phyloP scores from a whole-genome alignment of 2,113 vertebrate genomes.

The Ascaphus truei region DNA sequence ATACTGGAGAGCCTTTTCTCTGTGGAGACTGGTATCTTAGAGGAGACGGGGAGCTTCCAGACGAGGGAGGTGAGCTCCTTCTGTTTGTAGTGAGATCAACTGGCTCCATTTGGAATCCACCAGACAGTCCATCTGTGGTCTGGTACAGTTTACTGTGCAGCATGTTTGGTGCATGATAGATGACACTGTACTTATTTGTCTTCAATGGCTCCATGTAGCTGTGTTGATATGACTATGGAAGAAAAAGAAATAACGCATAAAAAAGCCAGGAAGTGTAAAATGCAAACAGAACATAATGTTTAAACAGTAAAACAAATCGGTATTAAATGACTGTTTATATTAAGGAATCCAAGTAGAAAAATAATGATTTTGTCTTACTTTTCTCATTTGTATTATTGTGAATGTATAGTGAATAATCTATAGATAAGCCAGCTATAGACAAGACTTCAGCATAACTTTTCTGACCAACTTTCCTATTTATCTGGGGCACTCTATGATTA shows the following conservation, averaged over 20 bases:
- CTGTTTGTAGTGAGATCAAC: conserved; percentile 93
- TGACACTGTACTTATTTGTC: conserved; percentile 66
- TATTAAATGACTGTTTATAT: conserved; percentile 18
- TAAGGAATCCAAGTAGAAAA: neutral
- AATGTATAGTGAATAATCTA: neutral
- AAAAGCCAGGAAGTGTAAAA: neutral
- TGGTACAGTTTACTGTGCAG: conserved; percentile 66
- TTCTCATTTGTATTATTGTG: neutral
- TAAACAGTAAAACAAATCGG: neutral
- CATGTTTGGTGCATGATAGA: conserved; percentile 62
- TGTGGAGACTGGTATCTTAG: conserved; percentile 70
- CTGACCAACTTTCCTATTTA: too few species aligned
- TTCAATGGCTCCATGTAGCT: conserved; percentile 71
- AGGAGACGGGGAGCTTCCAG: conserved; percentile 69
- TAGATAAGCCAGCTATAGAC: too few species aligned
- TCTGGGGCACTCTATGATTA: too few species aligned
- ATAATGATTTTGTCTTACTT: neutral
- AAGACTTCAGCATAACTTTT: too few species aligned
- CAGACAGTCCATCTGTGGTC: conserved; percentile 55
- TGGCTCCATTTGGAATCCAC: conserved; percentile 82
- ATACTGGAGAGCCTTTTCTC: conserved; percentile 61
- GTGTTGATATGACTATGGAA: conserved; percentile 62
- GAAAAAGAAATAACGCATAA: neutral
- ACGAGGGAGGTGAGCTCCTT: conserved; percentile 71
- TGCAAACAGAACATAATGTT: neutral